A percentile compares a stretch with the other conserved stretches of the same genome.
Evolutionary conservation across 2,888 invertebrate species (phyloP).

Genomic region (Hyalella azteca): DNA sequence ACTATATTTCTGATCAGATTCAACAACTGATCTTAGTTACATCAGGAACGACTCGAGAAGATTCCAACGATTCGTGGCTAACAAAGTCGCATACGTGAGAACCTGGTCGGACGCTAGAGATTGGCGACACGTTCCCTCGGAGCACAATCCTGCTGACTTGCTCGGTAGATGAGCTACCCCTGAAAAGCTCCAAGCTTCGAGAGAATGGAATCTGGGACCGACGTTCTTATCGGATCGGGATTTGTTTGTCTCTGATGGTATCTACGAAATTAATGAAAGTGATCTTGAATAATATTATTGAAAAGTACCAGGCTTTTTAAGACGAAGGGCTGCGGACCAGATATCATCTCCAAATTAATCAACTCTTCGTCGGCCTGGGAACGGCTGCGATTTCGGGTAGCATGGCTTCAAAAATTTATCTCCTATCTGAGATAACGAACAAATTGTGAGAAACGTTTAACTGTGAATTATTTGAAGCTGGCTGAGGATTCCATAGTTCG

Average conservation of each 20-base stretch:
- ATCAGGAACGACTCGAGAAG: slow-evolving; percentile 22
- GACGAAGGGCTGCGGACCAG: neutral
- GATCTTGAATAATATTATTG: neutral
- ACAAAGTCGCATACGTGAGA: slow-evolving; percentile 2
- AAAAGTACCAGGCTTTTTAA: neutral
- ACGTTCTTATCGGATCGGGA: neutral
- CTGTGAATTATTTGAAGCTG: neutral
- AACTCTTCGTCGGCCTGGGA: neutral
- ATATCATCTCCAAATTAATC: neutral
- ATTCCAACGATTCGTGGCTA: slow-evolving; percentile 41
- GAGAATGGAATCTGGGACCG: slow-evolving; percentile 13
- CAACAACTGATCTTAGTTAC: slow-evolving; percentile 25
- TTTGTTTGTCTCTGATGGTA: neutral
- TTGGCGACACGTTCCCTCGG: slow-evolving; percentile 34
- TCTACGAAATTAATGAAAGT: no score
- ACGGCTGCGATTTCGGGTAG: neutral
- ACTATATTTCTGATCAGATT: slow-evolving; percentile 41
- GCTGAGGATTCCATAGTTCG: neutral
- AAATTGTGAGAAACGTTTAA: neutral
- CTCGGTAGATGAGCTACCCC: neutral
- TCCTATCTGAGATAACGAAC: neutral
- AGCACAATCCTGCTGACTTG: slow-evolving; percentile 30
- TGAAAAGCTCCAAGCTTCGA: neutral
- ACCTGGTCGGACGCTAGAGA: neutral
- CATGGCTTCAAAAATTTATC: neutral